Evolutionary conservation across 2,113 vertebrate species (phyloP).

Genomic region (Reinhardtius hippoglossoides): DNA sequence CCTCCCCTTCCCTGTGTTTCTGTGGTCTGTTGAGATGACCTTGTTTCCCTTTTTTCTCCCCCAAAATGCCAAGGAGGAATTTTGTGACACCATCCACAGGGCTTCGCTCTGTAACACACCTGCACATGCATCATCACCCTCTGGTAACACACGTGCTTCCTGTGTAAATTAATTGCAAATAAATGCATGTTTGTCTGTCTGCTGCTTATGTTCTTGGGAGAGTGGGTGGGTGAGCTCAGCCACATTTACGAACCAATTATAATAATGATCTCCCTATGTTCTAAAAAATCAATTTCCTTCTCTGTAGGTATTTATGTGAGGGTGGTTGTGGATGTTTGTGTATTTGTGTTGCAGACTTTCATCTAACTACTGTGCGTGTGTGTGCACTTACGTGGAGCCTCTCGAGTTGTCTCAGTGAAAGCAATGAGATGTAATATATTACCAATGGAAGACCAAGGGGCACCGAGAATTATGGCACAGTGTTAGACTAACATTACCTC

Average conservation of each 20-base stretch:
- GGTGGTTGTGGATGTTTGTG: slow-evolving; percentile 3
- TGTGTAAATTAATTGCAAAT: slow-evolving; percentile 13
- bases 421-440: slow-evolving; percentile 53
- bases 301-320: slow-evolving; percentile 50
- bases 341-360: slow-evolving; percentile 25
- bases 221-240: slow-evolving; percentile 56
- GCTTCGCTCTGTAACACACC: slow-evolving; percentile 12
- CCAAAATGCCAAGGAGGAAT: slow-evolving; percentile 1
- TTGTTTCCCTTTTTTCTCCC: slow-evolving; percentile 50
- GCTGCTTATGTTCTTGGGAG: slow-evolving; percentile 33
- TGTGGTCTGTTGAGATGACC: slow-evolving; percentile 30
- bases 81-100: slow-evolving; percentile 35
- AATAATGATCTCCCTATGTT: slow-evolving; percentile 75
- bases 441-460: slow-evolving; percentile 41
- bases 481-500: slow-evolving; percentile 5
- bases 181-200: slow-evolving; percentile 45
- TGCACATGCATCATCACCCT: slow-evolving; percentile 17
- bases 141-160: slow-evolving; percentile 10
- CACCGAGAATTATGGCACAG: background rate
- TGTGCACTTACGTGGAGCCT: slow-evolving; percentile 23
- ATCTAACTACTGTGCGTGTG: background rate
- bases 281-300: slow-evolving; percentile 74
- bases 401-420: slow-evolving; percentile 46
- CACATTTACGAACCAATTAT: slow-evolving; percentile 78
- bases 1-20: slow-evolving; percentile 24